Conservation (phyloP, 2,888 invertebrate species). For the Priocnemis perturbator region DNA sequence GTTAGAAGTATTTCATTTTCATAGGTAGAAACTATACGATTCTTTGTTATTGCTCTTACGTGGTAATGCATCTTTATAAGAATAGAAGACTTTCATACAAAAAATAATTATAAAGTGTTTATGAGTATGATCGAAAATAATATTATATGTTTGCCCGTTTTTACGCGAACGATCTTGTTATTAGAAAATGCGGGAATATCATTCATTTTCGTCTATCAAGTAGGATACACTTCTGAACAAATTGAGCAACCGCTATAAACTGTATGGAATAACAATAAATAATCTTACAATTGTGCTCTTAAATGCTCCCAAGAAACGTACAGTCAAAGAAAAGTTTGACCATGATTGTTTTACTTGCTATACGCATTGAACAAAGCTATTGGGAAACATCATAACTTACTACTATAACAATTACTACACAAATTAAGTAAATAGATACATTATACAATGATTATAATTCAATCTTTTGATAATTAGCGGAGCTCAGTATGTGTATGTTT, state of each 20-base stretch:
- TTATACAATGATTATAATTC: too few relatives aligned
- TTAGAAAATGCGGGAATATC: conserved; percentile 8
- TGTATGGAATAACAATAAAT: conserved; percentile 36
- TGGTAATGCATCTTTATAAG: conserved; percentile 41
- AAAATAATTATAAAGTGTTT: conserved; percentile 45
- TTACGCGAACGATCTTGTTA: conserved; percentile 24
- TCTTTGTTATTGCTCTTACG: conserved; percentile 36
- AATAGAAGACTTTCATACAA: conserved; percentile 52
- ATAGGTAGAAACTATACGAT: conserved; percentile 12
- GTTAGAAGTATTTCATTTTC: neutral
- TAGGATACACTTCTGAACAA: conserved; percentile 38
- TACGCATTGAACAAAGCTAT: too few relatives aligned
- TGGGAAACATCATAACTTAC: too few relatives aligned
- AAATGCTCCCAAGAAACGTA: neutral
- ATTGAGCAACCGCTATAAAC: conserved; percentile 46
- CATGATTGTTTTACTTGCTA: too few relatives aligned
- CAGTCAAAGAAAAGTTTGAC: neutral
- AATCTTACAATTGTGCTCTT: conserved; percentile 28
- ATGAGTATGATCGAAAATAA: conserved; percentile 40
- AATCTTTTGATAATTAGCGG: too few relatives aligned
- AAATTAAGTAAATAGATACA: too few relatives aligned
- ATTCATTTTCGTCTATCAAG: conserved; percentile 40
- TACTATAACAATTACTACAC: too few relatives aligned
- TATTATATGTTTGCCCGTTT: conserved; percentile 24
- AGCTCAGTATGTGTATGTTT: conserved; percentile 7